Base-by-base conservation (phyloP, 2,888 invertebrate species). In the Antitype chi region DNA sequence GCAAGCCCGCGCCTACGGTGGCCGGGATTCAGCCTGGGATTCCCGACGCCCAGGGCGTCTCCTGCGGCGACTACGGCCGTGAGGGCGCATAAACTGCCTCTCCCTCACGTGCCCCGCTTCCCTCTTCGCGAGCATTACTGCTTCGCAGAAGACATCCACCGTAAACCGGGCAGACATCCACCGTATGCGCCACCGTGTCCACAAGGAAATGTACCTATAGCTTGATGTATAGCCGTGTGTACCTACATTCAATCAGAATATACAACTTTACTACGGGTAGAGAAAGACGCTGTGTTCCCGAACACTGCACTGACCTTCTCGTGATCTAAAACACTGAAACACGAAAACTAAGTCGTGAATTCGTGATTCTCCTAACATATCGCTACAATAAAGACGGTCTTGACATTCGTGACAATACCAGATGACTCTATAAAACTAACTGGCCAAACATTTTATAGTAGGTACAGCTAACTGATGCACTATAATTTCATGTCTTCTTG, bases 321-420 rank as follows among this genome's bases (percentile, higher is more conserved):
- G n/a, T 55, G n/a, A 67, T 77, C 15, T 25, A 59, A 43, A 43
- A 55, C 4, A 75, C 28, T 57, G 28, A 74, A 57, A 66, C 32
- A 82, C 23, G 57, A 53, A 28, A 17, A 60, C 8, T 38, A 60
- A 64, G 53, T 67, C 60, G 43, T 76, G 49, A 79, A 68, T 55
- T 62, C 43, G 32, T 82, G 55, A 63, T 52, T 25, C 15, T 81
- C 47, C 15, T 67, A 62, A 63, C 62, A 49, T 67, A 79, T n/a
- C 28, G 13, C n/a, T n/a, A 67, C 55, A 76, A 43, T 62, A 47
- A 20, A n/a, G n/a, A 25, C 9, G 76, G 28, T 62, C 60, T 20
- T 77, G 55, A 66, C 28, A 32, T 32, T 62, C 60, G n/a, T 76
- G 55, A 66, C 28, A 62, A 25, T 43, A 67, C 32, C 60, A 38